A percentile compares a stretch with the other conserved stretches of the same genome.
Conservation (phyloP, 2,113 vertebrate genomes). For the Danio rerio region DNA sequence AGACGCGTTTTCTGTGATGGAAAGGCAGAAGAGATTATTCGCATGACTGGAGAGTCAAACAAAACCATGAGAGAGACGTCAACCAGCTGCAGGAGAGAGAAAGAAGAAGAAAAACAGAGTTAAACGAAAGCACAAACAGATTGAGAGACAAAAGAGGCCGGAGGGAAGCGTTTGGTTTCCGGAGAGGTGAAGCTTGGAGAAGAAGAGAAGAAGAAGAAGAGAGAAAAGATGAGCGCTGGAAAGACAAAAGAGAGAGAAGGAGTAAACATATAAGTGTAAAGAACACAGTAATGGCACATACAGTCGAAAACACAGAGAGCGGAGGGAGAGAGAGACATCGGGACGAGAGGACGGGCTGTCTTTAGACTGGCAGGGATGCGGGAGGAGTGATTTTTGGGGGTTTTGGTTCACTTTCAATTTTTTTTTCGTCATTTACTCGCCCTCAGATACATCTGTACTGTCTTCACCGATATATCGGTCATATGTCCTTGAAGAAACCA, state of each 20-base stretch:
- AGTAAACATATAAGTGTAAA: conserved; percentile 53
- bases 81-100: conserved; percentile 69
- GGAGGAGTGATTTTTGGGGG: too few relatives aligned
- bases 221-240: conserved; percentile 64
- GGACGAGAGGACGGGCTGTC: conserved; percentile 20
- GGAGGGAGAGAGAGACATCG: conserved; percentile 25
- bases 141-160: conserved; percentile 59
- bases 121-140: conserved; percentile 69
- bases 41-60: conserved; percentile 70
- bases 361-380: conserved; percentile 55
- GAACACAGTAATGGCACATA: conserved; percentile 41
- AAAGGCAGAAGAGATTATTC: conserved; percentile 74
- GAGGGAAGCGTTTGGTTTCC: conserved; percentile 51
- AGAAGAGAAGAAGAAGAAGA: conserved; percentile 31
- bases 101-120: conserved; percentile 26
- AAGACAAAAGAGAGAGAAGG: conserved; percentile 54
- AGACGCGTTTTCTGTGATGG: conserved; percentile 69
- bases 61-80: conserved; percentile 69
- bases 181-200: conserved; percentile 39
- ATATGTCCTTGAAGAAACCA: too few relatives aligned
- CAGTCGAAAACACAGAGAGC: conserved; percentile 34
- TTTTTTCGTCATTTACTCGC: too few relatives aligned
- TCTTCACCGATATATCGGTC: too few relatives aligned
- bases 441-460: too few relatives aligned
- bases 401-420: background rate